Percentiles rank a stretch among this genome's conserved stretches.
Evolutionary conservation across 2,113 vertebrate genomes (phyloP).

Genomic region (Lethenteron reissneri): DNA sequence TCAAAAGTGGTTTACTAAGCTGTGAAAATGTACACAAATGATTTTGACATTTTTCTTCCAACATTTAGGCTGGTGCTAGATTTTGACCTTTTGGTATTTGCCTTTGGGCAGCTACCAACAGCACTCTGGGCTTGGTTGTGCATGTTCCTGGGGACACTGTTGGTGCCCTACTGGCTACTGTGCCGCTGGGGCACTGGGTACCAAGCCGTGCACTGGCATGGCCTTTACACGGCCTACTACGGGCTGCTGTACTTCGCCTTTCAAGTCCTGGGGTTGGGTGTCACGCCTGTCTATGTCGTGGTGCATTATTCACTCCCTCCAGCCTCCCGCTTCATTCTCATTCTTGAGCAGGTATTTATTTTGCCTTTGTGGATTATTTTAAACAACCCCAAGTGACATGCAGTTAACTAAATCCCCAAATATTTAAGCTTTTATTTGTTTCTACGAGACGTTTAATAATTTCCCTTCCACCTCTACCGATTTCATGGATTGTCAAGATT

Average conservation of each 20-base stretch:
- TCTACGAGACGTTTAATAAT: background rate
- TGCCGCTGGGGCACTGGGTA: constrained; percentile 42
- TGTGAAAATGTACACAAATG: background rate
- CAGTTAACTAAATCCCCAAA: too few species aligned
- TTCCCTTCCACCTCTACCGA: background rate
- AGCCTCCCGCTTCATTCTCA: constrained; percentile 57
- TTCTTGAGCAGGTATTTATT: constrained; percentile 56
- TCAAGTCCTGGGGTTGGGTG: constrained; percentile 41
- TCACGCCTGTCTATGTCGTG: constrained; percentile 42
- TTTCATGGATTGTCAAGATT: background rate
- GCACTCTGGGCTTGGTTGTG: constrained; percentile 54
- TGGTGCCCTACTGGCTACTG: constrained; percentile 49
- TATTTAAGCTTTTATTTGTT: too few species aligned
- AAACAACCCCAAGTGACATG: too few species aligned
- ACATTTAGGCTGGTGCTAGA: constrained; percentile 54
- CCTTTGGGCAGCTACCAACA: constrained; percentile 51
- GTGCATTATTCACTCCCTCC: constrained; percentile 45
- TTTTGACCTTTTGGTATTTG: constrained; percentile 59
- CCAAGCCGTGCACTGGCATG: constrained; percentile 20
- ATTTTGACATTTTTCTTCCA: constrained; percentile 9
- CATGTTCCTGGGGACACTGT: constrained; percentile 56
- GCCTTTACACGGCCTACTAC: constrained; percentile 24
- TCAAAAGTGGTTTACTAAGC: background rate
- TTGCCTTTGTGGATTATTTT: too few species aligned
- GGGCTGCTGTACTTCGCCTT: constrained; percentile 37